A percentile compares a stretch with the other conserved stretches of the same genome.
These are phyloP conservation scores for Gonocerus acuteangulatus DNA, from an alignment of 2,888 invertebrate species.

Conservation along the genomic window DNA sequence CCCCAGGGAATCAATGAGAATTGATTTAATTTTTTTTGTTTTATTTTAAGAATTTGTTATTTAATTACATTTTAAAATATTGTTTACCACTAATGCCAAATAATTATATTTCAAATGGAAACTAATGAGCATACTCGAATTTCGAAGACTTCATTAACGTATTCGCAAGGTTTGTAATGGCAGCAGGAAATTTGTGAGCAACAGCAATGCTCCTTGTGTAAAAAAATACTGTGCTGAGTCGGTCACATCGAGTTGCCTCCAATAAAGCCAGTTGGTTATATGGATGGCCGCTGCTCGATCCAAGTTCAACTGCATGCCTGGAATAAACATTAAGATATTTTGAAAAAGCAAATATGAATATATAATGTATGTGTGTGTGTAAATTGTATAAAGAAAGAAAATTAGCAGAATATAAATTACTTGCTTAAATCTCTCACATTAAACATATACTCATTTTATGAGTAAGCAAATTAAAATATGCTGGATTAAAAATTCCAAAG, in stretches of 20 bases:
- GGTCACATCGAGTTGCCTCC: constrained; percentile 71
- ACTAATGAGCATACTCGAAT: constrained; percentile 43
- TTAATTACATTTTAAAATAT: no score
- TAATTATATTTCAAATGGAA: no score
- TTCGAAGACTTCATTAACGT: constrained; percentile 54
- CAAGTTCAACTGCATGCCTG: constrained; percentile 65
- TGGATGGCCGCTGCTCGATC: constrained; percentile 74
- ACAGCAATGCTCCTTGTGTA: constrained; percentile 77
- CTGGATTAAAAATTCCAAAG: no score
- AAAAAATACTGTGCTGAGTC: constrained; percentile 75
- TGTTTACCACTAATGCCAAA: no score
- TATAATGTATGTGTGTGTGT: neutral
- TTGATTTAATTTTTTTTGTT: no score
- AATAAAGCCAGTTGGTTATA: constrained; percentile 82
- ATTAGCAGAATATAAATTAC: neutral
- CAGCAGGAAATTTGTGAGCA: constrained; percentile 76
- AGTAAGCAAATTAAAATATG: no score
- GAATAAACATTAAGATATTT: constrained; percentile 19
- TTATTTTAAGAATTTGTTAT: no score
- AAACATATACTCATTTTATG: neutral
- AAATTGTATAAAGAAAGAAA: neutral
- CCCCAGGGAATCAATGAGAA: no score
- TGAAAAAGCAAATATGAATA: neutral
- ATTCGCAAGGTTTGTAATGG: constrained; percentile 68
- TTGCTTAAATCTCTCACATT: neutral